Evolutionary conservation across 2,888 invertebrate genomes (phyloP).

Genomic region (Pandemis cinnamomeana): DNA sequence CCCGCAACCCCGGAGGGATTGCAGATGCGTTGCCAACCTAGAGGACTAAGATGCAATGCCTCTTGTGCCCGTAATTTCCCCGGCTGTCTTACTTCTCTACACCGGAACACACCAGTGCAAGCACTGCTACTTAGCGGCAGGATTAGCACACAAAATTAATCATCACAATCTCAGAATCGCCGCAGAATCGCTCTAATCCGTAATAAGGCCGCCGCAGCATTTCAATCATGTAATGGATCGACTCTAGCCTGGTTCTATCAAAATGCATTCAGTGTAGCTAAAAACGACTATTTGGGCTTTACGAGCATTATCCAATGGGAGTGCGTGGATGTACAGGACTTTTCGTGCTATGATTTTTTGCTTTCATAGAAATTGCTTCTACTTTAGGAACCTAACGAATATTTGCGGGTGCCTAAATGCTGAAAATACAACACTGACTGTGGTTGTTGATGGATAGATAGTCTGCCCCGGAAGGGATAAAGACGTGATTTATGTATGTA

Average conservation of each 20-base stretch:
- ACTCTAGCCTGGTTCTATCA: conserved; percentile 44
- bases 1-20: too few species aligned
- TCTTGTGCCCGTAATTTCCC: too few species aligned
- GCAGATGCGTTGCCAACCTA: too few species aligned
- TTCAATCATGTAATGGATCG: conserved; percentile 59
- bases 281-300: conserved; percentile 25
- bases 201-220: conserved; percentile 34
- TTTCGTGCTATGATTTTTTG: conserved; percentile 28
- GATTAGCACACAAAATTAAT: background rate
- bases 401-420: too few species aligned
- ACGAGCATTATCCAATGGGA: conserved; percentile 26
- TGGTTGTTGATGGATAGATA: too few species aligned
- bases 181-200: background rate
- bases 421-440: too few species aligned
- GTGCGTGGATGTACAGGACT: conserved; percentile 26
- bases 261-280: conserved; percentile 40
- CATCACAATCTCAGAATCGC: conserved; percentile 18
- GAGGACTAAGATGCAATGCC: too few species aligned
- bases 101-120: too few species aligned
- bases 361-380: conserved; percentile 35
- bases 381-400: background rate
- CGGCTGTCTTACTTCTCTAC: too few species aligned
- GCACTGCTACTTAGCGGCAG: too few species aligned
- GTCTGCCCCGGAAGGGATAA: too few species aligned
- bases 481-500: too few species aligned